Percentiles rank a stretch among this genome's conserved stretches.
Conservation (phyloP, 2,797 vertebrate species). For the Lepus townsendii region DNA sequence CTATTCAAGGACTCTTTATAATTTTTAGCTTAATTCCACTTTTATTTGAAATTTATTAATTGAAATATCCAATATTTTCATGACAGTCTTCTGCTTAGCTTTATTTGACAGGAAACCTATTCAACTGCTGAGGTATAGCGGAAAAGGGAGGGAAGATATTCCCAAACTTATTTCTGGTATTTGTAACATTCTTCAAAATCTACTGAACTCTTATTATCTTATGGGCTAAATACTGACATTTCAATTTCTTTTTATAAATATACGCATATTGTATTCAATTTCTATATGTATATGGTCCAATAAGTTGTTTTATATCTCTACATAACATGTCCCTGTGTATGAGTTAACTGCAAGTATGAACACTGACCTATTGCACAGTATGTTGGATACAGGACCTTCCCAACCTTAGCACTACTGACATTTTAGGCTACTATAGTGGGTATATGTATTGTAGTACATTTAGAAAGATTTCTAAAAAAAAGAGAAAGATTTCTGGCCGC, state of each 20-base stretch:
- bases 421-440: neutral
- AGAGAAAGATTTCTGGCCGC: neutral
- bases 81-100: conserved; percentile 80
- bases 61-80: conserved; percentile 89
- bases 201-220: neutral
- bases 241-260: conserved; percentile 51
- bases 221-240: conserved; percentile 30
- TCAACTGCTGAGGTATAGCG: conserved; percentile 57
- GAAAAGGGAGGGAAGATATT: neutral
- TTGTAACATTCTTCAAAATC: conserved; percentile 28
- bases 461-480: neutral
- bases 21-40: conserved; percentile 90
- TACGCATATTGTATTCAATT: neutral
- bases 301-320: conserved; percentile 20
- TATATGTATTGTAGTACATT: neutral
- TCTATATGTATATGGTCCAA: neutral
- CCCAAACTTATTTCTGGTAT: conserved; percentile 61
- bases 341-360: conserved; percentile 40
- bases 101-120: conserved; percentile 77
- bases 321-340: neutral
- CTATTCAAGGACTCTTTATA: conserved; percentile 91
- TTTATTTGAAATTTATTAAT: conserved; percentile 91
- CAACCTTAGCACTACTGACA: neutral
- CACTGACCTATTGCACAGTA: neutral
- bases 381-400: neutral